These are phyloP conservation scores for Aspidiotus destructor DNA, from an alignment of 2,888 invertebrate species.

Conservation along the genomic window DNA sequence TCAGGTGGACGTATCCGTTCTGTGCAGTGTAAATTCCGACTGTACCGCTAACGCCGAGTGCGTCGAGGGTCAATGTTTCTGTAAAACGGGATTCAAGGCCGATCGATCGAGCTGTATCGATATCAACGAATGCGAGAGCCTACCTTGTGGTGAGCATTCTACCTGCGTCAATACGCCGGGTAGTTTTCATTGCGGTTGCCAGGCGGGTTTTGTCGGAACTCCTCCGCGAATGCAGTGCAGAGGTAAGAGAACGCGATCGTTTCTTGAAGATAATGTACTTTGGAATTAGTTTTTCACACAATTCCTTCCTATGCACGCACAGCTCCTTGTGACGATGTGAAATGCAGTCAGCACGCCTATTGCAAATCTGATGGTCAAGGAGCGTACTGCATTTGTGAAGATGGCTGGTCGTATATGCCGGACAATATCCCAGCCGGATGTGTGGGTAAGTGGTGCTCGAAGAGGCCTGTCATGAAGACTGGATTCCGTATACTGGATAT, in stretches of 20 bases:
- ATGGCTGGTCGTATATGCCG: conserved; percentile 87
- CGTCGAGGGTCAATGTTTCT: conserved; percentile 77
- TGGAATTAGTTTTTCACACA: too few relatives aligned
- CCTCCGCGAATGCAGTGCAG: conserved; percentile 71
- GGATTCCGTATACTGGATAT: neutral
- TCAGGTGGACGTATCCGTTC: conserved; percentile 71
- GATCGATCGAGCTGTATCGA: conserved; percentile 69
- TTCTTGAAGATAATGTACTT: too few relatives aligned
- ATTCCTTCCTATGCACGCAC: neutral
- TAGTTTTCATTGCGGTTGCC: conserved; percentile 71
- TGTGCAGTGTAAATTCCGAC: conserved; percentile 78
- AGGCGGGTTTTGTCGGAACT: conserved; percentile 68
- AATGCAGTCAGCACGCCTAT: conserved; percentile 77
- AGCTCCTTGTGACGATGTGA: conserved; percentile 86
- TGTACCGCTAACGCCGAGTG: conserved; percentile 89
- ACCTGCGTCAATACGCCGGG: conserved; percentile 71
- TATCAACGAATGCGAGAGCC: conserved; percentile 63
- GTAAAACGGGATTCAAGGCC: conserved; percentile 74
- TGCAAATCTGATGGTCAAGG: conserved; percentile 82
- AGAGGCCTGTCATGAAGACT: neutral
- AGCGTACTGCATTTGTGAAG: conserved; percentile 85
- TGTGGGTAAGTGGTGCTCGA: conserved; percentile 48
- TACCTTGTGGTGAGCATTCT: conserved; percentile 65
- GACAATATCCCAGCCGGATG: conserved; percentile 81
- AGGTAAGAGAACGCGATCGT: conserved; percentile 41